Evolutionary conservation across 2,113 vertebrate genomes (phyloP), one percentile per base, ranked within the genome.

Genomic region (Mesoclemmys tuberculata): DNA sequence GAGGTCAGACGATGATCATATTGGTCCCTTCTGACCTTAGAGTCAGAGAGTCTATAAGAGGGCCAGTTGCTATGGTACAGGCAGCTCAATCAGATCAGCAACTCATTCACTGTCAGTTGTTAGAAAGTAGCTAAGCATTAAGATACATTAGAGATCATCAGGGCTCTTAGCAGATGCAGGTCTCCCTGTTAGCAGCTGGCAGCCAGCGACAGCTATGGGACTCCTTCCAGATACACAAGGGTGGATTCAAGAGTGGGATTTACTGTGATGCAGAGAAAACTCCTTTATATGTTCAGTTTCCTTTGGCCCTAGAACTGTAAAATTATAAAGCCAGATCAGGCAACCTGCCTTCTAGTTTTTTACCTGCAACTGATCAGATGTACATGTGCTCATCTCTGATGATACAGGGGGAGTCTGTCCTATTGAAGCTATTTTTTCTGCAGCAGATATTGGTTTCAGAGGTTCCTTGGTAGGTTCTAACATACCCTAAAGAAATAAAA

Each of bases 391-490:
- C 96, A 98, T 98, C 96, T 98, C 98, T 96, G 96, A 98, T 92
- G 98, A 98, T 84, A 98, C 95, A 91, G 98, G 96, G 93, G 98
- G 97, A 91, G 97, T 97, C 97, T 99, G 99, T 92, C 98, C 98
- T 94, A 99, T 98, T 82, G 99, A 99, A 93, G 99, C 98, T 71
- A 99, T 98, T 98, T 98, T 98, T 98, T 98, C 98, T 95, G 98
- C 98, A 97, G 98, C 98, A 97, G 98, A 98, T 64, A 98, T 95
- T 87, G 99, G 98, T 98, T 99, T 98, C 94, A 98, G 89, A 94
- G 99, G 98, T 97, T 99, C 99, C 99, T 99, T 99, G 97, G 99
- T 99, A 93, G 99, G 99, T 90, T 99, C 99, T 97, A 99, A 98
- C 98, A 99, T 99, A 97, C 99, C 99, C 99, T 99, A 97, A 95